Evolutionary conservation across 1,140 invertebrate species (phyloP).

Genomic region (Sarcophaga bullata): DNA sequence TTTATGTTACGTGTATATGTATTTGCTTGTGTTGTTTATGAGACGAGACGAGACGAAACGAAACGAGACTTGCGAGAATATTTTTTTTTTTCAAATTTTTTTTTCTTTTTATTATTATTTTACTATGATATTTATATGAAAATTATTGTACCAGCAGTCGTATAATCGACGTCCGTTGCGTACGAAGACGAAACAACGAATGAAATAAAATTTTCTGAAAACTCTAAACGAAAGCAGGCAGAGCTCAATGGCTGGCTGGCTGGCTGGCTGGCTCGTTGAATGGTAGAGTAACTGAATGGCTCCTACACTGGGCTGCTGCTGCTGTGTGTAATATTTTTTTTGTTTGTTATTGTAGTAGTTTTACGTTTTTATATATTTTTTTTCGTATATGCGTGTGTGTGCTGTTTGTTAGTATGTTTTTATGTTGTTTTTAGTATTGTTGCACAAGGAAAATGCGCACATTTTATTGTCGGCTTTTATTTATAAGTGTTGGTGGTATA

Average conservation of each 20-base stretch:
- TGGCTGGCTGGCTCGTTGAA: neutral
- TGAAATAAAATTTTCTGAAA: slow-evolving; percentile 17
- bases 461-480: slow-evolving; percentile 24
- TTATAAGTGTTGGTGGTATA: neutral
- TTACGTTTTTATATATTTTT: no score
- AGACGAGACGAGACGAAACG: no score
- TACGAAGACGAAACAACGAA: slow-evolving; percentile 38
- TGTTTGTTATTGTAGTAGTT: neutral
- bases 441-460: slow-evolving; percentile 23
- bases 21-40: no score
- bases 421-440: slow-evolving; percentile 5
- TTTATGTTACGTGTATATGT: no score
- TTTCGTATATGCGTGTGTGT: neutral
- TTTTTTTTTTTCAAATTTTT: no score
- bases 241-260: neutral
- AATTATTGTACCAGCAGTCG: neutral
- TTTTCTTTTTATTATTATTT: no score
- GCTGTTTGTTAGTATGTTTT: neutral
- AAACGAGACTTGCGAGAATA: no score
- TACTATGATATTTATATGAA: no score
- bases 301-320: neutral
- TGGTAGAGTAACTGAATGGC: no score
- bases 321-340: neutral
- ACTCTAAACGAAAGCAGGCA: neutral
- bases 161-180: slow-evolving; percentile 36